These are phyloP conservation scores for Agrochola lota DNA, from an alignment of 2,888 invertebrate species.

Conservation along the genomic window DNA sequence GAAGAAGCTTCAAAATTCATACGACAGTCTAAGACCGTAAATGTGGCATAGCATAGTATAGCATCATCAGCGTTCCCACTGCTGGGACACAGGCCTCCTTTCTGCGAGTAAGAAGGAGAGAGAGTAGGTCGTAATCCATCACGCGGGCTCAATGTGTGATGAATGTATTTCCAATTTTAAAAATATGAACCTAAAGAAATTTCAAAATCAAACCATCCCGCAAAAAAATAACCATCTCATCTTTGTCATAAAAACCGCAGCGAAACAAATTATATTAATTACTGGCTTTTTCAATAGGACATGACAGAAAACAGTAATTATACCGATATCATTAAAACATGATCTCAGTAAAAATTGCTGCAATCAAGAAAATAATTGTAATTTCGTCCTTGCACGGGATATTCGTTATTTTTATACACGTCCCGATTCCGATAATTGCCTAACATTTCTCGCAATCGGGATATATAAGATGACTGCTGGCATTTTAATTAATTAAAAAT, in stretches of 20 bases:
- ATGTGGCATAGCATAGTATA: too few species aligned
- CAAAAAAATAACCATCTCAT: not conserved
- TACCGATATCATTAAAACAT: conserved; percentile 17
- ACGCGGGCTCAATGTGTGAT: too few species aligned
- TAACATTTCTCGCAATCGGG: not conserved
- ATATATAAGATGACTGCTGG: not conserved
- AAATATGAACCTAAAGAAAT: not conserved
- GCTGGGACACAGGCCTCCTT: too few species aligned
- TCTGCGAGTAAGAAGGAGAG: not conserved
- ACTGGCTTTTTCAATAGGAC: not conserved
- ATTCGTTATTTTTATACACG: conserved; percentile 4
- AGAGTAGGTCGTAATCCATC: not conserved
- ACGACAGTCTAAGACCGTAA: too few species aligned
- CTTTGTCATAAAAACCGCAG: not conserved
- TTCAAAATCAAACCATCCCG: not conserved
- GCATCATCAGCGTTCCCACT: too few species aligned
- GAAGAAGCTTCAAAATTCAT: too few species aligned
- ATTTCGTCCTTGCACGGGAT: not conserved
- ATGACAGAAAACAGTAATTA: not conserved
- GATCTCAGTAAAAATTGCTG: conserved; percentile 13
- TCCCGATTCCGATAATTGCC: too few species aligned
- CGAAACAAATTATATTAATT: conserved; percentile 4
- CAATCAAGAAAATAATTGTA: conserved; percentile 13
- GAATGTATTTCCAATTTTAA: not conserved
- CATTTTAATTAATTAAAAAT: conserved; percentile 21